Conservation (phyloP, 2,797 vertebrate genomes). For the Epinephelus malabaricus region DNA sequence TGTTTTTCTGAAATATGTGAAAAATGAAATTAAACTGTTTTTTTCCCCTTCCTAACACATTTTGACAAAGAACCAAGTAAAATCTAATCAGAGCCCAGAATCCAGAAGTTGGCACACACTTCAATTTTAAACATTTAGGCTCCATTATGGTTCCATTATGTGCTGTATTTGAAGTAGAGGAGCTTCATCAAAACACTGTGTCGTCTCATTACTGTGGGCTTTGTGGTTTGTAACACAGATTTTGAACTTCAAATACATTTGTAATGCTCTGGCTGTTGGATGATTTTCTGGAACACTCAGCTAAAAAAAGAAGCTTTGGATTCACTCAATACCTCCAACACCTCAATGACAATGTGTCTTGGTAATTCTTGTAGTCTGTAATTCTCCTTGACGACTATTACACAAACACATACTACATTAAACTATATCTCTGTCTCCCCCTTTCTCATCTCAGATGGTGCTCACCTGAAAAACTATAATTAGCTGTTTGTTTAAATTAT, state of each 20-base stretch:
- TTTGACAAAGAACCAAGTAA: background rate
- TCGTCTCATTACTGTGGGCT: background rate
- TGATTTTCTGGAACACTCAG: background rate
- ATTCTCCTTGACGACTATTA: too few relatives aligned
- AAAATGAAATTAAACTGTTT: background rate
- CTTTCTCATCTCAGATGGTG: too few relatives aligned
- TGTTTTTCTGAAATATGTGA: background rate
- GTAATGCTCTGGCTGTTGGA: background rate
- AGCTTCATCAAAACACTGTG: background rate
- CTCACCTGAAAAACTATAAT: background rate
- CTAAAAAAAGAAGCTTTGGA: background rate
- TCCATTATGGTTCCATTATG: background rate
- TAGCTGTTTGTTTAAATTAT: background rate
- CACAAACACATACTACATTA: too few relatives aligned
- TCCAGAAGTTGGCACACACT: background rate
- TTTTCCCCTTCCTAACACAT: background rate
- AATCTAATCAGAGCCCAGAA: conserved; percentile 2
- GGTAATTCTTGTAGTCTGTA: background rate
- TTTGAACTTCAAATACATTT: background rate
- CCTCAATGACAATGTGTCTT: background rate
- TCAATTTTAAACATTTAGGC: background rate
- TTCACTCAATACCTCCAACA: background rate
- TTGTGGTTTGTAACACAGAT: background rate
- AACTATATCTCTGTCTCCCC: background rate
- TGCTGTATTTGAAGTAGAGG: background rate